Conservation (phyloP, 2,888 invertebrate species). For the Stenodera caucasica region DNA sequence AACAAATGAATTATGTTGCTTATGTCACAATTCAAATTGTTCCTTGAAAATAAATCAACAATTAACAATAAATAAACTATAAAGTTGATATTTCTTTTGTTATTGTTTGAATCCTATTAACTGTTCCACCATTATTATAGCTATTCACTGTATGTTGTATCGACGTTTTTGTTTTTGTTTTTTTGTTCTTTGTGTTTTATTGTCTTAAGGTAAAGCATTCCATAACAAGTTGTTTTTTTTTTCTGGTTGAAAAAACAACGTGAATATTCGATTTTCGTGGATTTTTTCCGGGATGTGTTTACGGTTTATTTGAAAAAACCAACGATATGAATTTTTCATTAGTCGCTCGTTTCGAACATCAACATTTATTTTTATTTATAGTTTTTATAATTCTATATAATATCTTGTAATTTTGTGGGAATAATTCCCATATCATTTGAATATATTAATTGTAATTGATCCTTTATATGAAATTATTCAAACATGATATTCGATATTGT, state of each 20-base stretch:
- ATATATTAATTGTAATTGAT: background rate
- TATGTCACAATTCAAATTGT: too few species aligned
- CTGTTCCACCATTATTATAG: slow-evolving; percentile 14
- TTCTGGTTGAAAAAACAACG: slow-evolving; percentile 5
- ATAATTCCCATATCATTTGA: too few species aligned
- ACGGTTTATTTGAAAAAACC: slow-evolving; percentile 14
- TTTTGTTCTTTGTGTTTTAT: background rate
- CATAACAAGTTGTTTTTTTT: background rate
- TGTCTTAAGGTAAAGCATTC: slow-evolving; percentile 14
- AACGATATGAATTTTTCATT: slow-evolving; percentile 23
- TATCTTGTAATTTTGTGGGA: too few species aligned
- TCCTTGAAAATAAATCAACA: too few species aligned
- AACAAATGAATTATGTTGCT: background rate
- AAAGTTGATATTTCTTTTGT: slow-evolving; percentile 15
- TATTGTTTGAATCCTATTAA: slow-evolving; percentile 20
- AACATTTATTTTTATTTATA: slow-evolving; percentile 15
- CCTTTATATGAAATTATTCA: too few species aligned
- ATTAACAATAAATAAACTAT: slow-evolving; percentile 14
- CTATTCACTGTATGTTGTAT: background rate
- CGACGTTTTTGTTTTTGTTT: background rate
- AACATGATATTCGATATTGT: background rate
- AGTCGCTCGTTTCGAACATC: slow-evolving; percentile 10
- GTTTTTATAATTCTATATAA: too few species aligned
- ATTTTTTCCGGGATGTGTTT: slow-evolving; percentile 12
- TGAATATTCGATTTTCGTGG: slow-evolving; percentile 13